phyloP scores from a whole-genome alignment of 2,797 vertebrate genomes.

The Momotus momota region DNA sequence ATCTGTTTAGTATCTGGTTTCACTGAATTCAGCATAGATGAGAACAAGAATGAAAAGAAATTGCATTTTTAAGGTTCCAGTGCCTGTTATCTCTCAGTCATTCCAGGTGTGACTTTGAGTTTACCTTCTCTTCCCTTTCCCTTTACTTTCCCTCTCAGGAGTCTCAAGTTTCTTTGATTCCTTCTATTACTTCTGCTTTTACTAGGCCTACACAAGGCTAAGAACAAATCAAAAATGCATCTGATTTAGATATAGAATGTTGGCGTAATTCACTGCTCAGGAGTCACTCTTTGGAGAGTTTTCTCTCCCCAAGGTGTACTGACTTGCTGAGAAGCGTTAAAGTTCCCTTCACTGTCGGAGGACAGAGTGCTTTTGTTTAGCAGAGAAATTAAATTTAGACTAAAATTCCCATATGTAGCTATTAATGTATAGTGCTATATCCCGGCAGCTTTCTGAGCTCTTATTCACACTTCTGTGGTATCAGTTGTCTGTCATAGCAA shows the following conservation, averaged over 20 bases:
- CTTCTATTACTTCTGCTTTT: neutral
- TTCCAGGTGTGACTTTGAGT: neutral
- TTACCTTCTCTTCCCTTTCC: neutral
- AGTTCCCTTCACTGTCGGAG: neutral
- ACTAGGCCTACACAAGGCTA: neutral
- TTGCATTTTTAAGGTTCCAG: accelerated
- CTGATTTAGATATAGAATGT: neutral
- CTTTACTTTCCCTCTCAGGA: neutral
- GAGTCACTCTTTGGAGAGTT: neutral
- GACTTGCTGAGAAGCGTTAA: neutral
- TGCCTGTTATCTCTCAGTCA: neutral
- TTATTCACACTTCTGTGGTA: neutral
- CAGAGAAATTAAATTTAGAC: neutral
- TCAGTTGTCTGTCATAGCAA: neutral
- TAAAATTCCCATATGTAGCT: neutral
- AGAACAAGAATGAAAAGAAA: neutral
- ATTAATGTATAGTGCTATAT: neutral
- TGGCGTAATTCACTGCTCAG: neutral
- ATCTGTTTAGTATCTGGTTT: neutral
- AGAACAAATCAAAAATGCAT: neutral
- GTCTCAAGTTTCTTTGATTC: neutral
- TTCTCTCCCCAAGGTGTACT: neutral
- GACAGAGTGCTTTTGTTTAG: neutral
- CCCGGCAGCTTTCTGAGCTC: neutral
- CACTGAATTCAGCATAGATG: neutral